phyloP scores from a whole-genome alignment of 37 sponge, comb jelly and placozoan genomes.

The Bolinopsis microptera region DNA sequence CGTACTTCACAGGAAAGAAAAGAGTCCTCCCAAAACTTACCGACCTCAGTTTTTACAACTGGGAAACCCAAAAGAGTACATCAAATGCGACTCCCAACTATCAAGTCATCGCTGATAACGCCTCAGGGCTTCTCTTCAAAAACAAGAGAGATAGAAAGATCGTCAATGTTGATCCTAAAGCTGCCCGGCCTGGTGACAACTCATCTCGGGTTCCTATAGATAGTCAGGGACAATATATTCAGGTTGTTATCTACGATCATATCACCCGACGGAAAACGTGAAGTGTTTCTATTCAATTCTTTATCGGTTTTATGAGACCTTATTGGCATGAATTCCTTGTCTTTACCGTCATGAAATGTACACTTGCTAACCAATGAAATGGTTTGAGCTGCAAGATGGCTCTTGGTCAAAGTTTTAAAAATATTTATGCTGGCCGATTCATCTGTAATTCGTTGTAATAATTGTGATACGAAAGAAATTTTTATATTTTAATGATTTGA shows the following conservation, averaged over 20 bases:
- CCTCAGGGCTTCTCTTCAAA: constrained; percentile 87
- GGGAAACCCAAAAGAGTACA: constrained; percentile 88
- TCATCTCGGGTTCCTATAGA: constrained; percentile 74
- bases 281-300: not conserved
- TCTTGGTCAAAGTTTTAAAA: not conserved
- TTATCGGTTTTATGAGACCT: not conserved
- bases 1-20: constrained; percentile 80
- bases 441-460: not conserved
- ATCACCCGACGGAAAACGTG: constrained; percentile 78
- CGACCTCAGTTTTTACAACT: constrained; percentile 97
- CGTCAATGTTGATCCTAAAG: constrained; percentile 91
- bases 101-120: constrained; percentile 86
- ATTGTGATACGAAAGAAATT: not conserved
- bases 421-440: not conserved
- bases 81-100: constrained; percentile 89
- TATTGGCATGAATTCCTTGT: not conserved
- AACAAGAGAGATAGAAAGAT: constrained; percentile 93
- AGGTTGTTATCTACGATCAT: constrained; percentile 90
- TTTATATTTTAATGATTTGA: not conserved
- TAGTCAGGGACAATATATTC: constrained; percentile 74
- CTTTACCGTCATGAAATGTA: not conserved
- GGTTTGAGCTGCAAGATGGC: not conserved
- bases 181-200: constrained; percentile 82
- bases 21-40: constrained; percentile 85
- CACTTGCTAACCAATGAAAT: not conserved